Evolutionary conservation across 2,797 vertebrate genomes (phyloP).

Genomic region (Manis pentadactyla): DNA sequence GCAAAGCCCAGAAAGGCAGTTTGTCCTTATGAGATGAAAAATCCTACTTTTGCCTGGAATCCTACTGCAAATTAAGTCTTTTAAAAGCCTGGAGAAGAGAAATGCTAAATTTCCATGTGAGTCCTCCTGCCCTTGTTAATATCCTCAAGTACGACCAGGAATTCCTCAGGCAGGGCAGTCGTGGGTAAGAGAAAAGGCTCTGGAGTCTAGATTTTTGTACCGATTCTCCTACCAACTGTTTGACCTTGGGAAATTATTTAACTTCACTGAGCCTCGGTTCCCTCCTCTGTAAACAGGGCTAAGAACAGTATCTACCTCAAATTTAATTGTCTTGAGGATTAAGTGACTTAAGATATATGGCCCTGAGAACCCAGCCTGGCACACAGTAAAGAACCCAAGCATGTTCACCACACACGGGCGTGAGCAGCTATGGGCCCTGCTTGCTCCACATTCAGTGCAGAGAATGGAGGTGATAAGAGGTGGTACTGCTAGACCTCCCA

Average conservation of each 20-base stretch:
- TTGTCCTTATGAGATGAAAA: not conserved
- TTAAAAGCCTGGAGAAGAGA: slow-evolving; percentile 27
- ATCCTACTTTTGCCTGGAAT: not conserved
- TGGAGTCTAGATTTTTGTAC: not conserved
- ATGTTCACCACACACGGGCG: not conserved
- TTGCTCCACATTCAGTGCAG: not conserved
- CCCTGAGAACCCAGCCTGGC: not conserved
- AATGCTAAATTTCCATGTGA: not conserved
- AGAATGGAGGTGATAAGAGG: not conserved
- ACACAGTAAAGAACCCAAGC: not conserved
- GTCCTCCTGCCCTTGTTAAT: not conserved
- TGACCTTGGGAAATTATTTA: not conserved
- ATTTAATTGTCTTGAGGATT: not conserved
- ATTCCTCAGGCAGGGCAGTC: not conserved
- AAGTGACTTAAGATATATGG: not conserved
- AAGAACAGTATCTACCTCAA: not conserved
- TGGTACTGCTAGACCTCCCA: not conserved
- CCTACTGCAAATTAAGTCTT: not conserved
- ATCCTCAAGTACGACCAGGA: not conserved
- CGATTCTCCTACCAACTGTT: not conserved
- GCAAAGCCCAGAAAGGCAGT: not conserved
- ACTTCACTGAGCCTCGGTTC: not conserved
- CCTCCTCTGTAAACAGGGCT: not conserved
- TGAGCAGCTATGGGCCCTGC: not conserved
- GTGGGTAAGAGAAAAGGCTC: not conserved